Evolutionary conservation across 2,797 vertebrate species (phyloP), one percentile per base, ranked within the genome.

Genomic region (Takifugu ocellatus): DNA sequence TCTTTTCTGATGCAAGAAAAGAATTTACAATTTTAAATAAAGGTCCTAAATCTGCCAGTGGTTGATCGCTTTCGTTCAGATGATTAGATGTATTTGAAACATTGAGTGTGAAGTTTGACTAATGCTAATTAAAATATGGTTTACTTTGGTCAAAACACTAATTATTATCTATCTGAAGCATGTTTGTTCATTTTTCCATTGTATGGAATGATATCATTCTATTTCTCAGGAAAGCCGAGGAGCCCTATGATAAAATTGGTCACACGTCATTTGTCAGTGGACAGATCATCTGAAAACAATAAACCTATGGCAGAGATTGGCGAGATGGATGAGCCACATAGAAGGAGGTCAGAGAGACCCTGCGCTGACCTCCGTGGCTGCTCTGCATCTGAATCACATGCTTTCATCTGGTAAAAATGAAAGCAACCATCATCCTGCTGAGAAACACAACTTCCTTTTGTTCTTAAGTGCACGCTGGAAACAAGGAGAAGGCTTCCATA

Each of bases 211-310:
- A 33, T 59, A 45, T 60, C 24, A 53, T 63, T 68, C 31, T 25
- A 73, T 76, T 79, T 65, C 29, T 72, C 56, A 60, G 17, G n/a
- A 44, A 60, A 61, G 70, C 77, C 72, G 74, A 67, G 66, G 61
- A 54, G 70, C 72, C 76, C 83, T 77, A 79, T 84, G 69, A 61
- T 49, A 42, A 56, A 70, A 84, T 86, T 77, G 62, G 82, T 83
- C 74, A 73, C 84, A 83, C 75, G 50, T 84, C 63, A 81, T 89
- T 86, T 74, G 66, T 89, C 82, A 83, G 74, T 2, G 60, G 56
- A 75, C 81, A 77, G 77, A 74, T 86, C 68, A 68, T 81, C 83
- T 72, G 72, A 76, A 81, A 83, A 88, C 79, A 87, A 84, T 66
- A 74, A 76, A 76, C 63, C 51, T 29, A 73, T 55, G 72, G 85